Conservation (phyloP, 2,113 vertebrate species). For the Apus apus region DNA sequence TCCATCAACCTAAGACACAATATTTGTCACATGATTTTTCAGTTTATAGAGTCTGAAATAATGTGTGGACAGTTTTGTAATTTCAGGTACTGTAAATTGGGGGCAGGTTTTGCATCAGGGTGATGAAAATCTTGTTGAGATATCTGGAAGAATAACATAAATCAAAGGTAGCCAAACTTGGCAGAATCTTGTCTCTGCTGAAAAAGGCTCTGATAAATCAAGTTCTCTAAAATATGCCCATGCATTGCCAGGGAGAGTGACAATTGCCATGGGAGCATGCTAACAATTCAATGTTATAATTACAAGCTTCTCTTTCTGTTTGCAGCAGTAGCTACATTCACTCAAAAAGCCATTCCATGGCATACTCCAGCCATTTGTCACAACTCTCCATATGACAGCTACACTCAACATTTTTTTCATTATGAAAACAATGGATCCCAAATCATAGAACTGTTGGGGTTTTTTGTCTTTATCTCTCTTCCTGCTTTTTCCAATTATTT, state of each 20-base stretch:
- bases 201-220: not conserved
- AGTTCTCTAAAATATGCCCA: not conserved
- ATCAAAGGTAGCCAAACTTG: not conserved
- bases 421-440: not conserved
- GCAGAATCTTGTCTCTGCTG: not conserved
- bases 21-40: not conserved
- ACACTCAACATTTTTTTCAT: accelerated
- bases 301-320: not conserved
- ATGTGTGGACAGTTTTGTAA: not conserved
- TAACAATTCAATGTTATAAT: not conserved
- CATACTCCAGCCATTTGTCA: not conserved
- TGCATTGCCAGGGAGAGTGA: not conserved
- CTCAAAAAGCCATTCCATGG: not conserved
- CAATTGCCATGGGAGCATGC: not conserved
- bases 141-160: not conserved
- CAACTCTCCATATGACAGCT: not conserved
- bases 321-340: not conserved
- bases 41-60: not conserved
- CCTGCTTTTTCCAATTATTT: not conserved
- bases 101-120: not conserved
- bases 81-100: not conserved
- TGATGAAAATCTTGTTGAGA: not conserved
- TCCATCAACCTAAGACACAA: not conserved
- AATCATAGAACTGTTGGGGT: not conserved
- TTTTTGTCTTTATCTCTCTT: not conserved